Percentiles rank a stretch among this genome's conserved stretches.
Evolutionary conservation across 2,113 vertebrate genomes (phyloP).

Genomic region (Mionectes macconnelli): DNA sequence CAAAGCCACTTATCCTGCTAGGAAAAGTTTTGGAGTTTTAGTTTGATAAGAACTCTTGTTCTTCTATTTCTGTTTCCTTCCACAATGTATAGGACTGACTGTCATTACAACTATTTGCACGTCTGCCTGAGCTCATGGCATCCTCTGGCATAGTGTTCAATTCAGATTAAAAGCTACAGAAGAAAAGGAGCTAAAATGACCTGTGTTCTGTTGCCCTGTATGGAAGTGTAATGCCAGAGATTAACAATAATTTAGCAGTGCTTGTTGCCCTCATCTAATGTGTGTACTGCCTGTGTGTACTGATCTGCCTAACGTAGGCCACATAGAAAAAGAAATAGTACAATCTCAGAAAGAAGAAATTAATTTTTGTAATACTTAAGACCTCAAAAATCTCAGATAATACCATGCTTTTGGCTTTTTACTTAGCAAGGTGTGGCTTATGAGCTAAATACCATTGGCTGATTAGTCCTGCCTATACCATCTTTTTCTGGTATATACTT

Average conservation of each 20-base stretch:
- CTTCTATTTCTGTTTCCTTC: not conserved
- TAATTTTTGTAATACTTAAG: not conserved
- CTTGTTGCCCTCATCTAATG: not conserved
- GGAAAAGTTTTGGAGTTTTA: not conserved
- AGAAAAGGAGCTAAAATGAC: not conserved
- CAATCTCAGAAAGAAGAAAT: not conserved
- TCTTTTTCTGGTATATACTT: not conserved
- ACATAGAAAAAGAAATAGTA: not conserved
- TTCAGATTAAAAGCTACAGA: not conserved
- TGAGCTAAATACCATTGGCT: not conserved
- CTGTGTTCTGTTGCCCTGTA: not conserved
- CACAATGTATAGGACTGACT: not conserved
- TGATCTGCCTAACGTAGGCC: not conserved
- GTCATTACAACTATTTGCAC: not conserved
- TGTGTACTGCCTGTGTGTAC: rapidly evolving
- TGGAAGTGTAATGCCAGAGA: not conserved
- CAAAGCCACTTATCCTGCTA: not conserved
- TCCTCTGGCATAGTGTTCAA: not conserved
- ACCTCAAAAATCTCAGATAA: not conserved
- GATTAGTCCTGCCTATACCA: not conserved
- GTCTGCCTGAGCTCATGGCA: not conserved
- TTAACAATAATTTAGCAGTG: not conserved
- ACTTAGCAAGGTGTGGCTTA: not conserved
- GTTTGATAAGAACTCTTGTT: not conserved
- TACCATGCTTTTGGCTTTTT: not conserved